Base-by-base conservation (phyloP, 2,888 invertebrate species). In the Caenorhabditis uteleia region DNA sequence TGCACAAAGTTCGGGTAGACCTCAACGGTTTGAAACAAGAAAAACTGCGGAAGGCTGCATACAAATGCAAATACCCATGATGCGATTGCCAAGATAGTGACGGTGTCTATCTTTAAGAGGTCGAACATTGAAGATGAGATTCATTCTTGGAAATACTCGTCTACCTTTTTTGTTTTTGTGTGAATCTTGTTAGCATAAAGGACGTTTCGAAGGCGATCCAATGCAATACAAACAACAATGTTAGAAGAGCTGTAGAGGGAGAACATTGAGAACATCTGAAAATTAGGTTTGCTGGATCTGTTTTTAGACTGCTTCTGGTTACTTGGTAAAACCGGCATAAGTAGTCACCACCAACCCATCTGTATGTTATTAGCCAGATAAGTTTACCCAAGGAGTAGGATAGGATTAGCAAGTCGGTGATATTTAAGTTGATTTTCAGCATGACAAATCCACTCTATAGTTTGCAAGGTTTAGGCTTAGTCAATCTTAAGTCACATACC, bases 141-240 rank as follows among this genome's bases (percentile, higher is more conserved):
- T 20, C 21, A 21, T 7, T 2, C 20, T 20, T 33, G 23, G 33
- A 31, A n/a, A 23, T 18, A 56, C 56, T n/a, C n/a, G n/a, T n/a
- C n/a, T n/a, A n/a, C n/a, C 34, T 53, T 59, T 39, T 25, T 39
- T 10, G 59, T 38, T 21, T 66, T 66, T 14, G 42, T 54, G 43
- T 61, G 67, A 12, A 75, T 54, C 42, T 75, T 68, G 31, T 67
- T 70, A 3, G 82, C 82, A 23, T 60, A 61, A 8, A 81, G 44
- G 6, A 82, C 82, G 29, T 80, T 82, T 20, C 75, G 43, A 16
- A 82, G 65, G 21, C 82, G 58, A 49, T 82, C 82, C 21, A 82
- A 43, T 0, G 81, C 80, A 23, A 82, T 80, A 54, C 78, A 80
- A 44, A 81, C 75, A 31, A 82, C 75, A 12, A 82, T 77, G 56